Evolutionary conservation across 2,113 vertebrate species (phyloP).

Genomic region (Phocoena phocoena): DNA sequence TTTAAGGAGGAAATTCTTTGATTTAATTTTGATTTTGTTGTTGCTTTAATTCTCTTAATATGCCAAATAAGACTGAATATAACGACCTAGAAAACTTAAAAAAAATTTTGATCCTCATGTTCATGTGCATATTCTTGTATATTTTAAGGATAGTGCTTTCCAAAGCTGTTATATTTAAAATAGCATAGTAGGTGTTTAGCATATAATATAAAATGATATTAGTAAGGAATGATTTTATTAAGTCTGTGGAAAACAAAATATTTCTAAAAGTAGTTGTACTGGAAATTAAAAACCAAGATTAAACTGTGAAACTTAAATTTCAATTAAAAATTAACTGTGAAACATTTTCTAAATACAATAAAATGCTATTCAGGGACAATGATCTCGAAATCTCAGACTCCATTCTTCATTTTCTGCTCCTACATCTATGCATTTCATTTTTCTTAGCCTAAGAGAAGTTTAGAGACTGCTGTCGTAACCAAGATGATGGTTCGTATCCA

Average conservation of each 20-base stretch:
- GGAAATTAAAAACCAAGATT: not conserved
- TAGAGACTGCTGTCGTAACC: not conserved
- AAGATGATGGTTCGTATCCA: too few species aligned
- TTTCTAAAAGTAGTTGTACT: not conserved
- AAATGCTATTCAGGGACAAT: not conserved
- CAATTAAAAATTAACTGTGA: not conserved
- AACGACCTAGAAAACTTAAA: not conserved
- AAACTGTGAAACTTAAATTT: not conserved
- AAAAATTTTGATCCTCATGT: not conserved
- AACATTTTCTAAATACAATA: not conserved
- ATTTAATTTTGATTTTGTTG: not conserved
- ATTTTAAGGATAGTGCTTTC: not conserved
- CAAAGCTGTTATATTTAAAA: not conserved
- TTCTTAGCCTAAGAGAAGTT: not conserved
- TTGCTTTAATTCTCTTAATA: not conserved
- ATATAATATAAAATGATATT: not conserved
- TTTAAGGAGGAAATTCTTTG: not conserved
- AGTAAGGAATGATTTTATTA: not conserved
- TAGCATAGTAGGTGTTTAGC: not conserved
- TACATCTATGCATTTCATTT: not conserved
- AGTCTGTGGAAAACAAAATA: not conserved
- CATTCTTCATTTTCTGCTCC: not conserved
- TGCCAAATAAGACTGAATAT: not conserved
- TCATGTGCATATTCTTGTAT: not conserved
- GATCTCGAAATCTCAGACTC: not conserved